Base-by-base conservation (phyloP, 2,888 invertebrate genomes). In the Euphydryas editha region DNA sequence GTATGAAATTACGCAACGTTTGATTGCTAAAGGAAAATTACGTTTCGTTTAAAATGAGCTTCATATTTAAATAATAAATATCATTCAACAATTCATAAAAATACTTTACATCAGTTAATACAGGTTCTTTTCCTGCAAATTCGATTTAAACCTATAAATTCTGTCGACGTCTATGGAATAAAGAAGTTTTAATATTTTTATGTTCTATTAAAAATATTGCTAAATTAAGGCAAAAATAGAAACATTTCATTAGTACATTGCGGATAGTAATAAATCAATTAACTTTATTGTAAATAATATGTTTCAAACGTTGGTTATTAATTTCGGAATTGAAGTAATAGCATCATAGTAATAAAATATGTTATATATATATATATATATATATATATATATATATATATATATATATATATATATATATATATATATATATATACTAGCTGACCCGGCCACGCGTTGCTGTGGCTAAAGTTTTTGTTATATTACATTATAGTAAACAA, bases 101-200 rank as follows among this genome's bases (percentile, higher is more conserved):
- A 59, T 59, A 47, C 30, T 24, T 47, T 18, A 18, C 59, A 24
- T 36, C 54, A 54, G 36, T 18, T 30, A 59, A 59, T 47, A 13
- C 24, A 11, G 18, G 18, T 18, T 59, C 30, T 47, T 46, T 18
- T 20, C 18, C 17, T 36, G 17, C 17, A 36, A 36, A 47, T 18
- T 59, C 46, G 18, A 59, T 58, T 46, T 30, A 15, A 46, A 10
- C 59, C 21, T 24, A 59, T 47, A 17, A 18, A 36, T 59, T 30
- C 18, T 15, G 13, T 36, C 36, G 17, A n/a, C n/a, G 54, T 15
- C 10, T 15, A 17, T 17, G 7, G 10, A 54, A 54, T 17, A 36
- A 36, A 36, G 21, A 10, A 10, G 30, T 1, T 36, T 21, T n/a
- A 54, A 54, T 54, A 54, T 36, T 54, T 30, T n/a, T 54, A 24